Conservation (phyloP, 2,113 vertebrate species). For the Lucifuga dentata region DNA sequence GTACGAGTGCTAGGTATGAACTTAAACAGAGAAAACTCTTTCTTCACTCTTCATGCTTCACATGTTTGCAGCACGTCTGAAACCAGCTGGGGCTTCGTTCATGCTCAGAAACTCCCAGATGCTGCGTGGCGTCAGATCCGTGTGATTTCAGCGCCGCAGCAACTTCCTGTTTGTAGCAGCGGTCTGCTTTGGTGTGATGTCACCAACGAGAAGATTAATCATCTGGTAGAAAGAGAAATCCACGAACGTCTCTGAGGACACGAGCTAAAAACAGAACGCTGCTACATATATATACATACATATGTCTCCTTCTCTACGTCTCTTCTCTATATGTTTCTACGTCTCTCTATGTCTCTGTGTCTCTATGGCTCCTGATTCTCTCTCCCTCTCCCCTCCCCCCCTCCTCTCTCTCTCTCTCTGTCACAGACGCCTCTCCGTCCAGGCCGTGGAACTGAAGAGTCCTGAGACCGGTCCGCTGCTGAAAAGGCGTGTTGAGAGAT, state of each 20-base stretch:
- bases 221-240: constrained; percentile 63
- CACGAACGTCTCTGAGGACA: constrained; percentile 59
- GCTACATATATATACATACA: too few relatives aligned
- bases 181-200: constrained; percentile 65
- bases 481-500: constrained; percentile 78
- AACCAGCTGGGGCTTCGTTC: constrained; percentile 29
- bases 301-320: too few relatives aligned
- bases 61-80: too few relatives aligned
- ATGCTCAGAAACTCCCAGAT: constrained; percentile 25
- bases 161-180: constrained; percentile 37
- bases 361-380: too few relatives aligned
- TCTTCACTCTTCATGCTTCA: too few relatives aligned
- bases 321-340: constrained; percentile 27
- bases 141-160: constrained; percentile 14
- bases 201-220: constrained; percentile 81
- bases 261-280: constrained; percentile 64
- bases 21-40: too few relatives aligned
- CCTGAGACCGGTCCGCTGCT: constrained; percentile 64
- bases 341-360: too few relatives aligned
- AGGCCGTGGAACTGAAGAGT: constrained; percentile 73
- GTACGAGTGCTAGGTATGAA: too few relatives aligned
- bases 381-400: too few relatives aligned
- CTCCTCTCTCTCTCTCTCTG: too few relatives aligned
- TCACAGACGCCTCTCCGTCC: constrained; percentile 65
- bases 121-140: neutral